Conservation (phyloP, 2,888 invertebrate species). For the Lasioglossum zephyrum region DNA sequence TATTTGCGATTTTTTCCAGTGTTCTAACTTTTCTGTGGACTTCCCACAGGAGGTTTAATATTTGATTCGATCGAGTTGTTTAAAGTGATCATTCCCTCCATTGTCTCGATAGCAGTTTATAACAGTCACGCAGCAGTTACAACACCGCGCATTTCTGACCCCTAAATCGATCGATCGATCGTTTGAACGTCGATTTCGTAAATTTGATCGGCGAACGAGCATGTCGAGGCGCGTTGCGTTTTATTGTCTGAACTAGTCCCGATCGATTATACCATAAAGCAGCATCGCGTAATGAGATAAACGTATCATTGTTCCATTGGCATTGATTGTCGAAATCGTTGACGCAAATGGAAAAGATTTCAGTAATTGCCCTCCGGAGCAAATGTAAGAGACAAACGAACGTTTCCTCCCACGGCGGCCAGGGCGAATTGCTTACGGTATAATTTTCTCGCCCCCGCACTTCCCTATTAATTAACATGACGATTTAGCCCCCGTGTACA, state of each 20-base stretch:
- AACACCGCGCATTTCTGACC: background rate
- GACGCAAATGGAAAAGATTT: conserved; percentile 54
- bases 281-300: conserved; percentile 53
- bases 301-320: conserved; percentile 56
- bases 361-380: conserved; percentile 40
- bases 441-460: conserved; percentile 74
- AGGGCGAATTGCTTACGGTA: conserved; percentile 57
- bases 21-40: background rate
- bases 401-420: conserved; percentile 52
- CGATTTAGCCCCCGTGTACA: conserved; percentile 36
- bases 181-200: background rate
- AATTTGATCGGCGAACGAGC: background rate
- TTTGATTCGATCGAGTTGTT: background rate
- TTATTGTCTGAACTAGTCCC: conserved; percentile 45
- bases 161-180: conserved; percentile 1
- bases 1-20: background rate
- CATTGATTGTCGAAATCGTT: conserved; percentile 58
- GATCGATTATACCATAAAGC: conserved; percentile 44
- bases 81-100: background rate
- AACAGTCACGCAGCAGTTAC: background rate
- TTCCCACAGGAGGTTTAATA: background rate
- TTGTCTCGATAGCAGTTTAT: background rate
- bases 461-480: conserved; percentile 78
- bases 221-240: conserved; percentile 14
- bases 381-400: conserved; percentile 57